Evolutionary conservation across 1,140 invertebrate species (phyloP).

Genomic region (Eumeta japonica): DNA sequence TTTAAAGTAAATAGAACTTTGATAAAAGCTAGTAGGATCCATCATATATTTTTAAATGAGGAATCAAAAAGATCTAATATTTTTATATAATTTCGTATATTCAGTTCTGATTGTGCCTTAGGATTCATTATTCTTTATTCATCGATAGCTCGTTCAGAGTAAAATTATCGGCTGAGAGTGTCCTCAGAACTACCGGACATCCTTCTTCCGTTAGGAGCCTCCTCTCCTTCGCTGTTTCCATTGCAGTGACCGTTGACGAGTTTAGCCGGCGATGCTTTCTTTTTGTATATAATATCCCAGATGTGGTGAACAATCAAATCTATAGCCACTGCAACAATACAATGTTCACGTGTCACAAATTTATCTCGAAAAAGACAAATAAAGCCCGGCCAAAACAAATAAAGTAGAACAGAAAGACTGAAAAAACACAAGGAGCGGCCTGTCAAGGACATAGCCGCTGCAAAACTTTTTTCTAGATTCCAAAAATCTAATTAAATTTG

Average conservation of each 20-base stretch:
- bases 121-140: too few species aligned
- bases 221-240: slow-evolving; percentile 57
- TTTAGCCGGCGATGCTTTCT: slow-evolving; percentile 40
- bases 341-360: background rate
- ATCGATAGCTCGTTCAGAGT: too few species aligned
- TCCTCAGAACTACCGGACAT: slow-evolving; percentile 49
- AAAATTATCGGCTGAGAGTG: slow-evolving; percentile 51
- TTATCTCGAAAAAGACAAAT: background rate
- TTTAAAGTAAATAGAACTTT: too few species aligned
- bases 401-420: background rate
- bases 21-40: too few species aligned
- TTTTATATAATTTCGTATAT: too few species aligned
- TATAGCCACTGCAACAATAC: slow-evolving; percentile 91
- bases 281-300: slow-evolving; percentile 85
- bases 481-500: background rate
- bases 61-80: too few species aligned
- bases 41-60: too few species aligned
- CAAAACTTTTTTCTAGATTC: slow-evolving; percentile 17
- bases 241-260: slow-evolving; percentile 27
- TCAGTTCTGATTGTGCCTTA: too few species aligned
- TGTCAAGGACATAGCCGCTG: slow-evolving; percentile 47
- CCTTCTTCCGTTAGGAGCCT: slow-evolving; percentile 21
- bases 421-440: background rate
- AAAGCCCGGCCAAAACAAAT: background rate
- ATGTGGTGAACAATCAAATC: slow-evolving; percentile 98